These are phyloP conservation scores for Acronicta psi DNA, from an alignment of 2,888 invertebrate genomes.

Conservation along the genomic window DNA sequence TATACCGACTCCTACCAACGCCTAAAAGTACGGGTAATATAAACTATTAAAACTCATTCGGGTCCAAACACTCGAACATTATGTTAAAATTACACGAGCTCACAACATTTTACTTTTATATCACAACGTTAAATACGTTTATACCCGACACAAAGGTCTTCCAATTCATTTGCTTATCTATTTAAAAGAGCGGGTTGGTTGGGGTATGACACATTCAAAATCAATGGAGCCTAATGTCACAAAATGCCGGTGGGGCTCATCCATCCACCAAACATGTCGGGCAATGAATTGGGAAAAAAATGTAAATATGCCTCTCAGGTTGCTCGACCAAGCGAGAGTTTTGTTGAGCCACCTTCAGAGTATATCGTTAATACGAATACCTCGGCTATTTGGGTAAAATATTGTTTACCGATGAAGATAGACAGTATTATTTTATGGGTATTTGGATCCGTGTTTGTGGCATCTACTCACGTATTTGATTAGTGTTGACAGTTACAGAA, in stretches of 20 bases:
- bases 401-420: conserved; percentile 49
- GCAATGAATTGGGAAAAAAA: conserved; percentile 78
- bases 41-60: conserved; percentile 59
- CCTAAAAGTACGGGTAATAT: conserved; percentile 39
- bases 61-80: conserved; percentile 50
- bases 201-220: conserved; percentile 81
- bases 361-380: conserved; percentile 53
- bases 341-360: conserved; percentile 59
- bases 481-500: conserved; percentile 36
- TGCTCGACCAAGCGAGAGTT: conserved; percentile 70
- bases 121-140: conserved; percentile 71
- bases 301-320: conserved; percentile 74
- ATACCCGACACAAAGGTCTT: conserved; percentile 78
- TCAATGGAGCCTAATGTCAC: conserved; percentile 87
- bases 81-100: conserved; percentile 54
- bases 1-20: conserved; percentile 19
- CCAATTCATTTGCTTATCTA: conserved; percentile 88
- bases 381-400: conserved; percentile 44
- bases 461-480: conserved; percentile 25
- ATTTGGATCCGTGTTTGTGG: conserved; percentile 27
- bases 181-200: conserved; percentile 82
- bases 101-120: conserved; percentile 67
- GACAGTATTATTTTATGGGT: conserved; percentile 35
- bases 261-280: conserved; percentile 73
- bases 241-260: conserved; percentile 78